These are phyloP conservation scores for Bugula neritina DNA, from an alignment of 2,888 invertebrate genomes.

Conservation along the genomic window DNA sequence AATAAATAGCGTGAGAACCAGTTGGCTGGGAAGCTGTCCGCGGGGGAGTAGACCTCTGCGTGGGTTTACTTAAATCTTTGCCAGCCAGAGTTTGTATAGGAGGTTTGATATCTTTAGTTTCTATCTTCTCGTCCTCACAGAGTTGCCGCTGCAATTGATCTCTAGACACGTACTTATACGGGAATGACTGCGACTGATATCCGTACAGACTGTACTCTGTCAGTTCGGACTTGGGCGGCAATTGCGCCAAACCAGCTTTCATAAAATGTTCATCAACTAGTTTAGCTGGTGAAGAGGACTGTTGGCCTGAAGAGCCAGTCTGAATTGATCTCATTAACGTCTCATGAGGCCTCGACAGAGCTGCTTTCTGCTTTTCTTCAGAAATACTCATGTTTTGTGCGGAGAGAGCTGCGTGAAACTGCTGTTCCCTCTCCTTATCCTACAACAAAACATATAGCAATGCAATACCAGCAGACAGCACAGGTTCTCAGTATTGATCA, in stretches of 20 bases:
- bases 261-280: conserved; percentile 26
- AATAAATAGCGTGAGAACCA: background rate
- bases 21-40: background rate
- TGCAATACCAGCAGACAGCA: background rate
- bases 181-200: conserved; percentile 44
- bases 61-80: background rate
- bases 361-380: background rate
- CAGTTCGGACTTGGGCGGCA: conserved; percentile 32
- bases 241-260: background rate
- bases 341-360: background rate
- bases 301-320: conserved; percentile 16
- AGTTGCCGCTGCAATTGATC: conserved; percentile 48
- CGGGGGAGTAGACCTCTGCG: background rate
- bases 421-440: conserved; percentile 2
- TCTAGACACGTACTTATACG: conserved; percentile 48
- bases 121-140: conserved; percentile 33
- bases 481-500: too few relatives aligned
- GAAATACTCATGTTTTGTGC: background rate
- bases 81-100: background rate
- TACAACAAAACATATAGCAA: background rate
- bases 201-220: conserved; percentile 52
- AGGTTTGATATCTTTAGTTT: conserved; percentile 30
- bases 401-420: background rate
- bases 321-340: background rate
- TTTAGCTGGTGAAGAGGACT: background rate